Evolutionary conservation across 2,888 invertebrate genomes (phyloP), one percentile per base, ranked within the genome.

Genomic region (Caradrina clavipalpis): DNA sequence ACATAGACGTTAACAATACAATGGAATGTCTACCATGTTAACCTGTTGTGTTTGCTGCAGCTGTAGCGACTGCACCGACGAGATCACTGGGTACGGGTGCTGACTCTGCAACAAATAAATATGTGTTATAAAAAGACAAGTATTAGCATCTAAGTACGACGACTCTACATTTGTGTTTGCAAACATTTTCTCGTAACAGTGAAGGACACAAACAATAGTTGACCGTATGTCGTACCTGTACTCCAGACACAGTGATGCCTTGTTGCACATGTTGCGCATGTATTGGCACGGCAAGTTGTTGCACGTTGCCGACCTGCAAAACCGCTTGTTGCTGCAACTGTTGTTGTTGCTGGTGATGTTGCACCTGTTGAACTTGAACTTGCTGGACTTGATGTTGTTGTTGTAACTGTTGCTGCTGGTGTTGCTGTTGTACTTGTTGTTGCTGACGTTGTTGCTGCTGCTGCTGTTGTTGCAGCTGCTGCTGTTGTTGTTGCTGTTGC

Each of bases 11-110:
- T 45, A 17, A 66, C 56, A 62, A 59, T 61, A 47, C 35, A 75
- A 5, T 51, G 49, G 26, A 56, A 59, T 54, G 54, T 66, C 81
- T 89, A 94, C 93, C 88, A 92, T 88, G 83, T 93, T 95, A 63
- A 94, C 91, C 83, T 95, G 95, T 80, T 95, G 95, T 1, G 94
- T 93, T 62, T 95, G 95, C 66, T 95, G 95, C 63, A 95, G 75
- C 73, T 95, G 95, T 39, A 95, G 84, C 0, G 95, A 95, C 79
- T 95, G 95, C 71, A 96, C 95, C 1, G 95, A 94, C 1, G 95
- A 96, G 84, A 96, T 95, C 61, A 95, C 94, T 0, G 95, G 95
- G 78, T 94, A 96, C 11, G 91, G 83, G 72, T 94, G 94, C 73
- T 93, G 94, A 2, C 88, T 85, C 94, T 94, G 90, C 4, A 81